phyloP scores from a whole-genome alignment of 2,797 vertebrate species.

The Lindbergichthys nudifrons region DNA sequence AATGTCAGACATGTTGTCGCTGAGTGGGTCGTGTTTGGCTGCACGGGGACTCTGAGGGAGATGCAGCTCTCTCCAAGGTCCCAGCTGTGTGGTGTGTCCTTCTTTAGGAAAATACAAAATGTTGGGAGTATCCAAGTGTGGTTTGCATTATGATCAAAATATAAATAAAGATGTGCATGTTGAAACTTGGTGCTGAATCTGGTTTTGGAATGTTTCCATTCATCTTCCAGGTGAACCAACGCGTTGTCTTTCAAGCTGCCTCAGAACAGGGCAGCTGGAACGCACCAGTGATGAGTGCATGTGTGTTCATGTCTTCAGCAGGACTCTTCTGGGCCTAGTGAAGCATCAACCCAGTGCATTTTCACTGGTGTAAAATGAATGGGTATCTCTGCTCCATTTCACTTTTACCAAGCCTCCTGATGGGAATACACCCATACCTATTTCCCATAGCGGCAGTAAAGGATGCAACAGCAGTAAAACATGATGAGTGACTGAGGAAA shows the following conservation, averaged over 20 bases:
- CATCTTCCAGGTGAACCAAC: conserved; percentile 10
- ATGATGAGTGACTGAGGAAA: conserved; percentile 31
- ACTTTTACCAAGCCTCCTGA: conserved; percentile 41
- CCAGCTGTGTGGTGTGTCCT: conserved; percentile 11
- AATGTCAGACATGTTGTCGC: conserved; percentile 49
- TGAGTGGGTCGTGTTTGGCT: conserved; percentile 27
- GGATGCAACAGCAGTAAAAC: conserved; percentile 44
- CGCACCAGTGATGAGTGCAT: conserved; percentile 28
- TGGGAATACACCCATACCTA: conserved; percentile 17
- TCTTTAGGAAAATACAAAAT: conserved; percentile 14
- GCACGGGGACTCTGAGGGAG: conserved; percentile 12
- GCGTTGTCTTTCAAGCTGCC: conserved; percentile 28
- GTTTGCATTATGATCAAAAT: conserved; percentile 12
- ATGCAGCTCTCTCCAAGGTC: not conserved
- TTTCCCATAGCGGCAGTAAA: conserved; percentile 33
- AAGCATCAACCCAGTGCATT: conserved; percentile 38
- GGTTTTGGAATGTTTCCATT: conserved; percentile 32
- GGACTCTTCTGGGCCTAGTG: conserved; percentile 40
- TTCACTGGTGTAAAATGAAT: conserved; percentile 60
- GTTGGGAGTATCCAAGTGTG: not conserved
- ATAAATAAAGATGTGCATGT: conserved; percentile 5
- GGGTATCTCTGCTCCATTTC: conserved; percentile 52
- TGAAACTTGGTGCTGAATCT: conserved; percentile 3
- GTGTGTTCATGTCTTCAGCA: conserved; percentile 27
- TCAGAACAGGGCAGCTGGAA: conserved; percentile 45